Conservation (phyloP, 2,113 vertebrate species). For the Rhinolophus ferrumequinum region DNA sequence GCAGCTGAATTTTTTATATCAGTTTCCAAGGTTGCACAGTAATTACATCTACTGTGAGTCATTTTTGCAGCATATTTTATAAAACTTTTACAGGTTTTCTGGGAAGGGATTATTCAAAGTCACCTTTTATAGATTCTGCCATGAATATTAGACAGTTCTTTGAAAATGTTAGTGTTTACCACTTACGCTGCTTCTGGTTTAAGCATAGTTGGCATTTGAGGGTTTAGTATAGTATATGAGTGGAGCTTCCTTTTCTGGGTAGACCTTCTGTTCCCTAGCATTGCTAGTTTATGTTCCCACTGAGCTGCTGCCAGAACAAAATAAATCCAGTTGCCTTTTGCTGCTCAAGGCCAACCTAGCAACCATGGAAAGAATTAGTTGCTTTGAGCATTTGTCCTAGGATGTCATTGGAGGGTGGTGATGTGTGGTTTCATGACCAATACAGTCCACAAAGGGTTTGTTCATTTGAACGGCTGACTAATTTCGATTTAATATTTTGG, state of each 20-base stretch:
- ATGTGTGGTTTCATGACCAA: background rate
- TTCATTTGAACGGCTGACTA: background rate
- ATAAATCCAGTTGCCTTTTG: slow-evolving; percentile 72
- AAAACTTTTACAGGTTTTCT: slow-evolving; percentile 77
- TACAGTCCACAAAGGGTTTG: background rate
- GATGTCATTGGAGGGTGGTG: slow-evolving; percentile 16
- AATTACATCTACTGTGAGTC: slow-evolving; percentile 77
- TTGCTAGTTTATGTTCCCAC: slow-evolving; percentile 73
- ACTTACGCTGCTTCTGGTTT: slow-evolving; percentile 54
- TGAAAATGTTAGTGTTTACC: slow-evolving; percentile 76
- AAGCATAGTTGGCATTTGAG: slow-evolving; percentile 41
- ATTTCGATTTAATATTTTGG: slow-evolving; percentile 46
- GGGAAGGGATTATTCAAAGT: slow-evolving; percentile 78
- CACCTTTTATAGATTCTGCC: slow-evolving; percentile 78
- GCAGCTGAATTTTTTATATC: slow-evolving; percentile 76
- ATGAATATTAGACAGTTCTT: slow-evolving; percentile 70
- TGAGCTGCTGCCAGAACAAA: slow-evolving; percentile 58
- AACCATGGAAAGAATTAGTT: slow-evolving; percentile 58
- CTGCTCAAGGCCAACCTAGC: slow-evolving; percentile 63
- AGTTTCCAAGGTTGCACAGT: slow-evolving; percentile 74
- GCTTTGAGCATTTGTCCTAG: slow-evolving; percentile 51
- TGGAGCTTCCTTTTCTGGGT: slow-evolving; percentile 51
- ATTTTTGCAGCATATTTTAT: slow-evolving; percentile 78
- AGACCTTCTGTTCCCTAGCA: slow-evolving; percentile 57
- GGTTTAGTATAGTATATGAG: slow-evolving; percentile 50